A percentile compares a stretch with the other conserved stretches of the same genome.
phyloP scores from a whole-genome alignment of 2,113 vertebrate species.

The Oryctolagus cuniculus region mOryCun1.1 NC_091432.1:111667501-111668000 shows the following conservation, averaged over 20 bases:
- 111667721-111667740: neutral
- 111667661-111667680: slow-evolving; percentile 9
- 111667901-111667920: neutral
- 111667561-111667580: neutral
- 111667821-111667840: too few relatives aligned
- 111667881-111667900: too few relatives aligned
- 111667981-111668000: neutral
- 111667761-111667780: neutral
- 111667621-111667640: neutral
- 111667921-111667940: neutral
- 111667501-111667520: neutral
- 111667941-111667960: neutral
- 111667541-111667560: slow-evolving; percentile 13
- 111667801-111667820: too few relatives aligned
- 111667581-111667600: neutral
- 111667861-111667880: neutral
- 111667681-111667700: neutral
- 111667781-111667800: neutral
- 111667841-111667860: too few relatives aligned
- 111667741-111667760: neutral
- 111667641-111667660: neutral
- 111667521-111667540: neutral
- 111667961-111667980: neutral
- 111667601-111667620: neutral
- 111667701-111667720: neutral